Evolutionary conservation across 1,140 invertebrate genomes (phyloP).

Genomic region (Caenorhabditis remanei): DNA sequence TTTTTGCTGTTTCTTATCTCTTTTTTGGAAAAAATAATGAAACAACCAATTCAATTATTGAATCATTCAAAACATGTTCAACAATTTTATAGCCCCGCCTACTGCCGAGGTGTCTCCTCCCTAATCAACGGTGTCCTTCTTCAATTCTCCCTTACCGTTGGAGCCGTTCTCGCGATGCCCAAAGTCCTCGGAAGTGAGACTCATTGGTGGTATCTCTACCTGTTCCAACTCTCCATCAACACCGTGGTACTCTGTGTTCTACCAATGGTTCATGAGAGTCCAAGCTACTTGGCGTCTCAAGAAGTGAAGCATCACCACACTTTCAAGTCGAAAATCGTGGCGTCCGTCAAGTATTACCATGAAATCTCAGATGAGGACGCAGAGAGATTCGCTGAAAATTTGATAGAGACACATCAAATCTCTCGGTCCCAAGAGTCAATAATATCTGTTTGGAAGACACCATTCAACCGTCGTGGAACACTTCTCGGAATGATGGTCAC

Average conservation of each 20-base stretch:
- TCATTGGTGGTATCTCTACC: constrained; percentile 30
- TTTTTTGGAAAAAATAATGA: no score
- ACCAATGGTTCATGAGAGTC: constrained; percentile 5
- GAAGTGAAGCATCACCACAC: constrained; percentile 24
- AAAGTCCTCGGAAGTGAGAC: constrained; percentile 27
- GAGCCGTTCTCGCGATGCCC: constrained; percentile 3
- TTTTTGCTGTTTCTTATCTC: no score
- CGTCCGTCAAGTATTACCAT: constrained; percentile 16
- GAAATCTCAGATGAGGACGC: constrained; percentile 3
- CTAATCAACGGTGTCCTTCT: constrained; percentile 10
- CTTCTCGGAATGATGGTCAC: constrained; percentile 41
- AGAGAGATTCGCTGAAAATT: not conserved
- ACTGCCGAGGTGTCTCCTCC: constrained; percentile 20
- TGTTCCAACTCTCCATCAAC: constrained; percentile 25
- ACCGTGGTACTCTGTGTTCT: not conserved
- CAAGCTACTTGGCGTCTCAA: constrained; percentile 28
- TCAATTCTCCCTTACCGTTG: constrained; percentile 6
- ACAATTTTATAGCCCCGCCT: not conserved
- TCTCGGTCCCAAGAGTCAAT: constrained; percentile 6
- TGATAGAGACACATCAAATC: constrained; percentile 28
- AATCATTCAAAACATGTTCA: not conserved
- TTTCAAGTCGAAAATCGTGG: constrained; percentile 5
- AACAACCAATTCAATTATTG: no score
- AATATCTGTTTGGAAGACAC: not conserved
- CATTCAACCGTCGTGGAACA: constrained; percentile 30